Evolutionary conservation across 2,113 vertebrate genomes (phyloP), one percentile per base, ranked within the genome.

Genomic region (Gadus chalcogrammus): DNA sequence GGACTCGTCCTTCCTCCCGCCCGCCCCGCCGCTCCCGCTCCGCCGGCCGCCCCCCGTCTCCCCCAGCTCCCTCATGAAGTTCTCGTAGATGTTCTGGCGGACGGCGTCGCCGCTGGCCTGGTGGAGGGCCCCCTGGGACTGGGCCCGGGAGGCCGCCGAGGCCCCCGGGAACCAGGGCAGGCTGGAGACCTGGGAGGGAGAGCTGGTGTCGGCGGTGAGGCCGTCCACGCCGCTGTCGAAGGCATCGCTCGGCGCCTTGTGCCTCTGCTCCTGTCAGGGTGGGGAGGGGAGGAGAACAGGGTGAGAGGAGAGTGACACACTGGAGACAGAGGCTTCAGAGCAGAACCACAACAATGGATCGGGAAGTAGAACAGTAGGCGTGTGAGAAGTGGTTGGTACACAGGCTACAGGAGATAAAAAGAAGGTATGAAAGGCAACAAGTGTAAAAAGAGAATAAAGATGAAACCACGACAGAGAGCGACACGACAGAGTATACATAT

Each of bases 61-160:
- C 70, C 96, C 95, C 83, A 98, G 74, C 86, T 98, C 95, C 0
- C 94, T 84, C 95, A 95, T 97, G 87, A 95, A 97, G 74, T 98
- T 98, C 79, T 97, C 94, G 0, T 98, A 97, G 77, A 97, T 97
- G 82, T 96, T 97, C 88, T 96, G 95, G 4, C 89, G 94, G 56
- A 96, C 78, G 15, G 85, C 90, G 31, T 94, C 94, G 0, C n/a
- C 88, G 63, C 72, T 83, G 0, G 79, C 87, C 80, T 93, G 93
- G 53, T 93, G 92, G 15, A 96, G 82, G 0, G 90, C 94, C 0
- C 91, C 93, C 6, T 93, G 89, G 0, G 94, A 95, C 9, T 95
- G 93, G 0, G 93, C 94, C 81, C 94, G 91, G 80, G 94, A 93
- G 42, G 42, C 42, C 42, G 8, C 42, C 5, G 42, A 48, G 0